Evolutionary conservation across 2,888 invertebrate genomes (phyloP).

Genomic region (Sicus ferrugineus): DNA sequence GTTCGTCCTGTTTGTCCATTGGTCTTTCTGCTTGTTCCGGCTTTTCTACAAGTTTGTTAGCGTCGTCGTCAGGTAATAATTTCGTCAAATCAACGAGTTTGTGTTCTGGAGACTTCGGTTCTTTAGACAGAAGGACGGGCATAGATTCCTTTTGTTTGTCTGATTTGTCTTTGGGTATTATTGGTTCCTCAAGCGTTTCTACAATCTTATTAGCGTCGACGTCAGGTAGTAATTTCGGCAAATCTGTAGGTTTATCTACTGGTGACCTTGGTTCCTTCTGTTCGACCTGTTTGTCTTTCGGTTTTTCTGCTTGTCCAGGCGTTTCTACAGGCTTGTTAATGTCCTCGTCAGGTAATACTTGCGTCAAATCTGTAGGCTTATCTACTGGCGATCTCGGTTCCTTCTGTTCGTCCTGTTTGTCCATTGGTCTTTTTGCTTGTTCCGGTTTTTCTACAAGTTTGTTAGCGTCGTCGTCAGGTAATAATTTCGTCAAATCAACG

Average conservation of each 20-base stretch:
- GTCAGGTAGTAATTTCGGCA: neutral
- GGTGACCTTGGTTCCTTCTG: neutral
- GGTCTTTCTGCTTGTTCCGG: neutral
- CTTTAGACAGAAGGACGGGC: slow-evolving; percentile 45
- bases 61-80: neutral
- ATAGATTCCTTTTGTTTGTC: slow-evolving; percentile 38
- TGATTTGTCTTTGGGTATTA: neutral
- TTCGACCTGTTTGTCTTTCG: neutral
- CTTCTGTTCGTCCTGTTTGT: slow-evolving; percentile 22
- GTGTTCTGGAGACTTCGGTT: neutral
- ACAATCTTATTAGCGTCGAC: neutral
- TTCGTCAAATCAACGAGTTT: neutral
- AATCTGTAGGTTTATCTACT: neutral
- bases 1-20: neutral
- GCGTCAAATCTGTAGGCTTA: neutral
- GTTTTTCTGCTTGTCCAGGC: neutral
- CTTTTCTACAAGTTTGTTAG: neutral
- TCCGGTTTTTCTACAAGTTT: neutral
- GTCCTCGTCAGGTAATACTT: neutral
- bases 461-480: neutral
- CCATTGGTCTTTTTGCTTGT: neutral
- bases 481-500: neutral
- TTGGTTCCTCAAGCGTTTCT: neutral
- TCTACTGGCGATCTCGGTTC: neutral
- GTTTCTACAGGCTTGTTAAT: neutral